phyloP scores from a whole-genome alignment of 2,797 vertebrate genomes.

The Acanthornis magna region DNA sequence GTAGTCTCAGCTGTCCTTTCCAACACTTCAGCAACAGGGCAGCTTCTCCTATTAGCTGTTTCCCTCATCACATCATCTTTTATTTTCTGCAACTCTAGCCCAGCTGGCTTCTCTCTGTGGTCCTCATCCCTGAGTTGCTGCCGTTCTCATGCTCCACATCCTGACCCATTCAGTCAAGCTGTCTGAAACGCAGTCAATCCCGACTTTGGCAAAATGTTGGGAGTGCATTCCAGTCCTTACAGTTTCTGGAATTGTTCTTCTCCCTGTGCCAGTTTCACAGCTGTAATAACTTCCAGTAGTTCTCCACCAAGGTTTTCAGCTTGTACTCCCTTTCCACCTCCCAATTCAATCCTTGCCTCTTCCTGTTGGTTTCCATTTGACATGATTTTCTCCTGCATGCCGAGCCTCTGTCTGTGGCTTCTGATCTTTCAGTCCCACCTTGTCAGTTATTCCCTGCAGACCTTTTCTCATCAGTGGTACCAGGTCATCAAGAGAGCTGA shows the following conservation, averaged over 20 bases:
- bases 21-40: not conserved
- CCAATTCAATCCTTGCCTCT: not conserved
- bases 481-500: not conserved
- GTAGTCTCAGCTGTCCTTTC: constrained; percentile 19
- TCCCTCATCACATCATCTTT: constrained; percentile 8
- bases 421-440: not conserved
- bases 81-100: not conserved
- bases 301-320: not conserved
- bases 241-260: not conserved
- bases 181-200: not conserved
- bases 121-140: not conserved
- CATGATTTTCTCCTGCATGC: not conserved
- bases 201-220: not conserved
- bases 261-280: not conserved
- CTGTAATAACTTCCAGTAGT: not conserved
- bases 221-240: not conserved
- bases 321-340: not conserved
- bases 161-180: not conserved
- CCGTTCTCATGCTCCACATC: not conserved
- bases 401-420: not conserved
- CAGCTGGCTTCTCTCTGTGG: not conserved
- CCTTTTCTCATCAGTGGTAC: not conserved
- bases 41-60: not conserved
- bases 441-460: not conserved
- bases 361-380: not conserved